phyloP scores from a whole-genome alignment of 2,888 invertebrate species.

The Ametastegia equiseti region DNA sequence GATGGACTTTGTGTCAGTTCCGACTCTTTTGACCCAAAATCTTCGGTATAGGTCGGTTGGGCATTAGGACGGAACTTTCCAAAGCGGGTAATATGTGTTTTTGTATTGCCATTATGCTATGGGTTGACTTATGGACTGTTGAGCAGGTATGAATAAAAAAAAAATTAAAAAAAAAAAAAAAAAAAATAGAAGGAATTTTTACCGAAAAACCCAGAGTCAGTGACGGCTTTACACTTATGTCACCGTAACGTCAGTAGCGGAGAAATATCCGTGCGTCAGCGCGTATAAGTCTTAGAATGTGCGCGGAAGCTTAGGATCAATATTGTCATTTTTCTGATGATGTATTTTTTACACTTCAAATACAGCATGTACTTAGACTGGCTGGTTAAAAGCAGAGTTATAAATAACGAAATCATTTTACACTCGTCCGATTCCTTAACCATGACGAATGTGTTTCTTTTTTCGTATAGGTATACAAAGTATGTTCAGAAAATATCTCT shows the following conservation, averaged over 20 bases:
- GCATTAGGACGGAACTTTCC: not conserved
- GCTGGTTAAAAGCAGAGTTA: not conserved
- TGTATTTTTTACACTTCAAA: constrained; percentile 31
- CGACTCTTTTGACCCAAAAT: not conserved
- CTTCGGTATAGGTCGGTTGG: not conserved
- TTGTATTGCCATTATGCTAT: not conserved
- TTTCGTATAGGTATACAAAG: too few relatives aligned
- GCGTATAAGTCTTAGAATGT: constrained; percentile 4
- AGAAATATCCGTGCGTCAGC: constrained; percentile 26
- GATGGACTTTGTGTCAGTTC: not conserved
- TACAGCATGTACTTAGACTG: constrained; percentile 1
- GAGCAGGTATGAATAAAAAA: constrained; percentile 54
- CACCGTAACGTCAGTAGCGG: constrained; percentile 14
- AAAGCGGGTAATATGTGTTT: not conserved
- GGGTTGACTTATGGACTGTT: not conserved
- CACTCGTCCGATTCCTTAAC: not conserved
- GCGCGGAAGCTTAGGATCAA: constrained; percentile 31
- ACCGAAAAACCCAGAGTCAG: not conserved
- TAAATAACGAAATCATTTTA: constrained; percentile 1
- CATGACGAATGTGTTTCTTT: not conserved
- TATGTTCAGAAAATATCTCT: not conserved
- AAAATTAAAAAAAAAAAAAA: too few relatives aligned
- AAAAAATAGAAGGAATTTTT: too few relatives aligned
- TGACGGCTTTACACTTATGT: constrained; percentile 43
- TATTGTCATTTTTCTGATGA: constrained; percentile 42